Percentiles rank a stretch among this genome's conserved stretches.
Evolutionary conservation across 2,888 invertebrate genomes (phyloP).

Genomic region (Apotomis capreana): DNA sequence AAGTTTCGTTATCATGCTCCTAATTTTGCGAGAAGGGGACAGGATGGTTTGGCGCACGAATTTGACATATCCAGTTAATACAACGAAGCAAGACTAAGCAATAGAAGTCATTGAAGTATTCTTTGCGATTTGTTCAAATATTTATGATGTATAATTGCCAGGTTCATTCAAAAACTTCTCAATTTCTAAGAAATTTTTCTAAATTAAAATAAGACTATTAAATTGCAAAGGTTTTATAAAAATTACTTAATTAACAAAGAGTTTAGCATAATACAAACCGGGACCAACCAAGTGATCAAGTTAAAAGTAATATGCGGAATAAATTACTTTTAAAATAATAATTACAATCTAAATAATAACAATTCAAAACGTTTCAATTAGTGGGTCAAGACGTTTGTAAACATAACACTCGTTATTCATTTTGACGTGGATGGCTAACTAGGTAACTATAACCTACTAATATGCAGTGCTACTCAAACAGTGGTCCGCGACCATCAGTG

Average conservation of each 20-base stretch:
- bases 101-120: no score
- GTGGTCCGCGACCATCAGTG: no score
- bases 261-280: not conserved
- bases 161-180: no score
- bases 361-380: constrained; percentile 56
- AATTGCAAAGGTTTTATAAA: not conserved
- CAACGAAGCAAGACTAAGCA: no score
- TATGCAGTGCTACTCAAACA: no score
- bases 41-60: no score
- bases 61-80: no score
- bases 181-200: not conserved
- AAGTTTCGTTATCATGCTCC: no score
- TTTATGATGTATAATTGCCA: no score
- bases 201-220: not conserved
- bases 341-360: constrained; percentile 51
- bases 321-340: constrained; percentile 21
- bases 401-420: constrained; percentile 11
- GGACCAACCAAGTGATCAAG: not conserved
- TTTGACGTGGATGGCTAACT: not conserved
- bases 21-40: no score
- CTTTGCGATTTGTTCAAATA: no score
- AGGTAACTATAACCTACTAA: not conserved
- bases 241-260: not conserved
- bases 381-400: constrained; percentile 51
- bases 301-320: constrained; percentile 9